Conservation (phyloP, 2,888 invertebrate genomes). For the Cyclophora albipunctata region DNA sequence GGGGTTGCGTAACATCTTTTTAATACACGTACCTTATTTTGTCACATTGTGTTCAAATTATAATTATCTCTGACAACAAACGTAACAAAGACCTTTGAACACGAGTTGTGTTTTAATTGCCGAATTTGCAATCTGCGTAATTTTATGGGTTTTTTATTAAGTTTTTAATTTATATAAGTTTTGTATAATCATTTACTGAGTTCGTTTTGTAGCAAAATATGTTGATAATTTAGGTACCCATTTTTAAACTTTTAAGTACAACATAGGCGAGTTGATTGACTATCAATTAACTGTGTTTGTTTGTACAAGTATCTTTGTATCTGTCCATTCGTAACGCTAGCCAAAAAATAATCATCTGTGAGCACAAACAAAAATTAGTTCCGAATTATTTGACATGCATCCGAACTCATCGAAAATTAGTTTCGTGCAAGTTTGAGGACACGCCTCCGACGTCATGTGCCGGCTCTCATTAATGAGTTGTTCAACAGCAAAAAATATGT, state of each 20-base stretch:
- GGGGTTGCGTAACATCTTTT: constrained; percentile 34
- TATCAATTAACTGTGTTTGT: not conserved
- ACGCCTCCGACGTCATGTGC: constrained; percentile 56
- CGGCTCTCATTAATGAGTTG: constrained; percentile 62
- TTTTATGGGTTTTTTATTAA: too few species aligned
- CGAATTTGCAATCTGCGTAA: too few species aligned
- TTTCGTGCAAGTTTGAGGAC: constrained; percentile 46
- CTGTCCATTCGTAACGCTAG: not conserved
- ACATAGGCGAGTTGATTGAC: not conserved
- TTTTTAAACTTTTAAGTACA: too few species aligned
- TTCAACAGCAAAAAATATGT: constrained; percentile 65
- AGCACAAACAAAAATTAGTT: constrained; percentile 60
- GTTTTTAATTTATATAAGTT: too few species aligned
- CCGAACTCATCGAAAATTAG: constrained; percentile 53
- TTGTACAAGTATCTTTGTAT: not conserved
- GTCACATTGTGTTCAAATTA: constrained; percentile 1
- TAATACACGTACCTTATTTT: constrained; percentile 2
- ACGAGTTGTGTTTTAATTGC: too few species aligned
- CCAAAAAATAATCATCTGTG: constrained; percentile 6
- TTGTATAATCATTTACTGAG: too few species aligned
- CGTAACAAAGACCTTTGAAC: too few species aligned
- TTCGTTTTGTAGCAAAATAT: too few species aligned
- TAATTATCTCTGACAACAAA: not conserved
- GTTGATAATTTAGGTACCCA: too few species aligned
- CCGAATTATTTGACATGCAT: constrained; percentile 48